phyloP scores from a whole-genome alignment of 1,140 invertebrate species.

The Cotesia chilonis region DNA sequence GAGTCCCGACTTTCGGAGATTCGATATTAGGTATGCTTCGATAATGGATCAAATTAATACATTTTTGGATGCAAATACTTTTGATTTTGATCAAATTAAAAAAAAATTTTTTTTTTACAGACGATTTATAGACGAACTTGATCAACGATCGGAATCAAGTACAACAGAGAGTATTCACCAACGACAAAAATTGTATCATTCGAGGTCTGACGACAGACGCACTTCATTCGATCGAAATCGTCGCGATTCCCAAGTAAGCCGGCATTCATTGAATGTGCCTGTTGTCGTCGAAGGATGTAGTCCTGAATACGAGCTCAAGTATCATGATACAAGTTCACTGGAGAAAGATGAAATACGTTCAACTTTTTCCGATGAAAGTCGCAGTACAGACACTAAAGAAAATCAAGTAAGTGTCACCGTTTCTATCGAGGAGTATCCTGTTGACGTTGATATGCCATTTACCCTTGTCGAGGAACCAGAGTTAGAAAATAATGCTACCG shows the following conservation, averaged over 20 bases:
- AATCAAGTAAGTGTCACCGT: slow-evolving; percentile 9
- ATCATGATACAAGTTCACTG: slow-evolving; percentile 53
- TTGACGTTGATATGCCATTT: slow-evolving; percentile 46
- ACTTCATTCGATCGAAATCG: slow-evolving; percentile 58
- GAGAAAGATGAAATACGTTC: slow-evolving; percentile 54
- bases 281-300: slow-evolving; percentile 46
- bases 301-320: slow-evolving; percentile 56
- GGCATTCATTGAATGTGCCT: slow-evolving; percentile 58
- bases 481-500: slow-evolving; percentile 54
- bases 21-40: slow-evolving; percentile 49
- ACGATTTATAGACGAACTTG: slow-evolving; percentile 52
- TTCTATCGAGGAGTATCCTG: slow-evolving; percentile 43
- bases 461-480: slow-evolving; percentile 59
- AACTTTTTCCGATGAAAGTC: slow-evolving; percentile 53
- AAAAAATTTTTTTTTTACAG: slow-evolving; percentile 42
- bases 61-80: too few relatives aligned
- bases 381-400: slow-evolving; percentile 53
- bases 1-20: slow-evolving; percentile 60
- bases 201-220: slow-evolving; percentile 60
- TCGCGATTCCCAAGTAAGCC: slow-evolving; percentile 55
- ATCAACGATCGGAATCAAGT: slow-evolving; percentile 52
- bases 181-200: slow-evolving; percentile 56
- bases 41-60: too few relatives aligned
- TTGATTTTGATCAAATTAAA: too few relatives aligned
- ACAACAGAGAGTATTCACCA: slow-evolving; percentile 56